Percentiles rank a stretch among this genome's conserved stretches.
Evolutionary conservation across 2,888 invertebrate genomes (phyloP).

Genomic region (Mythimna ferrago): DNA sequence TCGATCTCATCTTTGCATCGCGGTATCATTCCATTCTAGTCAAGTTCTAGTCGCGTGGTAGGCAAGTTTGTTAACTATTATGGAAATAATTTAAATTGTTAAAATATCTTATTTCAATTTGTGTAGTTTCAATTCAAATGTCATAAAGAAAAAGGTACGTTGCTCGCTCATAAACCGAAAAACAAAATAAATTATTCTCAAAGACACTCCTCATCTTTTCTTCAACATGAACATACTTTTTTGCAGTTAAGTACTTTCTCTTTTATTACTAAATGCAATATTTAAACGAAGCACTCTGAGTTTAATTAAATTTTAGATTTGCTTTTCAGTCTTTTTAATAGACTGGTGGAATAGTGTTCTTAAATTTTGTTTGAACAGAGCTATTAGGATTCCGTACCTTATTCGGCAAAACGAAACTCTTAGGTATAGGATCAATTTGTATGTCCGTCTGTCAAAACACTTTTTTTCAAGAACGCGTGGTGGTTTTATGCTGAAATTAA

Average conservation of each 20-base stretch:
- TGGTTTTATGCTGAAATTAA: too few relatives aligned
- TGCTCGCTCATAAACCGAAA: constrained; percentile 3
- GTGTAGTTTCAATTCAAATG: constrained; percentile 18
- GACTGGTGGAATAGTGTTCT: constrained; percentile 12
- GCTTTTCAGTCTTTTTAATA: constrained; percentile 3
- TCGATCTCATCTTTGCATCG: too few relatives aligned
- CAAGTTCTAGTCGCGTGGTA: too few relatives aligned
- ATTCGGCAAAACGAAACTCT: too few relatives aligned
- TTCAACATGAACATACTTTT: constrained; percentile 22
- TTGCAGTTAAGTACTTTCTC: constrained; percentile 28
- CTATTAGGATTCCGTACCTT: neutral
- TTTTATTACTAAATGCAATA: constrained; percentile 33
- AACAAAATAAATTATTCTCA: constrained; percentile 25
- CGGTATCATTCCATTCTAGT: too few relatives aligned
- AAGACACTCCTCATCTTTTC: constrained; percentile 7
- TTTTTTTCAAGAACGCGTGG: too few relatives aligned
- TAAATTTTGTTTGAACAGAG: constrained; percentile 1
- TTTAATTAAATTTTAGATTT: constrained; percentile 6
- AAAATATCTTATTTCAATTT: too few relatives aligned
- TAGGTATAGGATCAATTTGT: too few relatives aligned
- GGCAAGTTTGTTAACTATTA: too few relatives aligned
- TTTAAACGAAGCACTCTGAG: constrained; percentile 23
- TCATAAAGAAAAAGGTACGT: neutral
- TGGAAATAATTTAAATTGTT: too few relatives aligned
- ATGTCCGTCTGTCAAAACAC: too few relatives aligned